A percentile compares a stretch with the other conserved stretches of the same genome.
phyloP scores from a whole-genome alignment of 2,888 invertebrate genomes.

The Hoplodrina blanda region DNA sequence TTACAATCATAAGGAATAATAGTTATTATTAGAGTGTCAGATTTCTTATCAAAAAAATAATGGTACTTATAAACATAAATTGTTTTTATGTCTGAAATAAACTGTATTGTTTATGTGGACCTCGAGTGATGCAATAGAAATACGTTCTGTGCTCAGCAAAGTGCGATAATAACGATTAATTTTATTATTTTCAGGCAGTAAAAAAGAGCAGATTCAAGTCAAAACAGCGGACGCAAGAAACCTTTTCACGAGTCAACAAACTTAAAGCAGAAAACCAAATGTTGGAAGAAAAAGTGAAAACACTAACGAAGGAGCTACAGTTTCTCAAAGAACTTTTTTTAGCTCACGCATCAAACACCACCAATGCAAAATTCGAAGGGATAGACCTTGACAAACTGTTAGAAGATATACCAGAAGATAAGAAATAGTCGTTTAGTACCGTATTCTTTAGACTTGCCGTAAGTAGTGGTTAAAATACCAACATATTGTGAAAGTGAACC shows the following conservation, averaged over 20 bases:
- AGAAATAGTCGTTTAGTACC: constrained; percentile 60
- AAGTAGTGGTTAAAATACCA: constrained; percentile 22
- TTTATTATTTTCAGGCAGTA: constrained; percentile 91
- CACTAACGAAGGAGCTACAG: constrained; percentile 94
- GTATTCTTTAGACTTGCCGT: constrained; percentile 41
- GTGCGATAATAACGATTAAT: constrained; percentile 9
- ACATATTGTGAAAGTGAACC: constrained; percentile 32
- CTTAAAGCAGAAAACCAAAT: constrained; percentile 95
- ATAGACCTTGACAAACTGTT: constrained; percentile 90
- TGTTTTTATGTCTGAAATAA: not conserved
- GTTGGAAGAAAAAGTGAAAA: constrained; percentile 95
- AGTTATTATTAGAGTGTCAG: not conserved
- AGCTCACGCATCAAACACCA: constrained; percentile 93
- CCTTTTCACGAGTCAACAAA: constrained; percentile 93
- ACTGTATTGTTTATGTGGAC: constrained; percentile 24
- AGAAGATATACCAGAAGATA: constrained; percentile 88
- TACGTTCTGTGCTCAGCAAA: constrained; percentile 10
- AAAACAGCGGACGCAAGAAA: constrained; percentile 94
- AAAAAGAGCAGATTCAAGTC: constrained; percentile 95
- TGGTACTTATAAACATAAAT: constrained; percentile 29
- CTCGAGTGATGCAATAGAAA: constrained; percentile 30
- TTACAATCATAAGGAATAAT: not conserved
- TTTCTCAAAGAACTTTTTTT: constrained; percentile 95
- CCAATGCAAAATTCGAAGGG: constrained; percentile 89
- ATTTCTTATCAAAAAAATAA: constrained; percentile 30